Conservation (phyloP, 1,140 invertebrate genomes). For the Sitobion miscanthi region DNA sequence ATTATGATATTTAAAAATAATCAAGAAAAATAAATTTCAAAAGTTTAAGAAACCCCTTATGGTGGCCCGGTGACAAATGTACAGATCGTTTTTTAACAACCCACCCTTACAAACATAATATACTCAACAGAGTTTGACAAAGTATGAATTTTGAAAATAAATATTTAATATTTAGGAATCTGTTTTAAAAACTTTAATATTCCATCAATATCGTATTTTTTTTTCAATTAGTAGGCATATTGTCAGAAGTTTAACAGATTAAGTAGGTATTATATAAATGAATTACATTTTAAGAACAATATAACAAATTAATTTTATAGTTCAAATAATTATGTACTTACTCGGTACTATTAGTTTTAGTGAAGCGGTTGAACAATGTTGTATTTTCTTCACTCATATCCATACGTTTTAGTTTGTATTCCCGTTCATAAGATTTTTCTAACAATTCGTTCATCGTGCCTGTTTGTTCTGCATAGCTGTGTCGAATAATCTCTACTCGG, state of each 20-base stretch:
- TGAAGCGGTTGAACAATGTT: conserved; percentile 27
- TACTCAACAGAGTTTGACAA: too few species aligned
- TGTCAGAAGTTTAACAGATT: background rate
- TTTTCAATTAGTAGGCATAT: background rate
- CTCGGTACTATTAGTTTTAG: conserved; percentile 29
- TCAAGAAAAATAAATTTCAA: too few species aligned
- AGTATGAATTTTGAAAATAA: too few species aligned
- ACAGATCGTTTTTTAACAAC: too few species aligned
- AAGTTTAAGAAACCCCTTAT: too few species aligned
- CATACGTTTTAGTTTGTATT: conserved; percentile 66
- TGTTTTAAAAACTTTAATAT: background rate
- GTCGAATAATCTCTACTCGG: conserved; percentile 88
- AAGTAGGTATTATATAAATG: background rate
- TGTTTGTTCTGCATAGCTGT: background rate
- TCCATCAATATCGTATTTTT: background rate
- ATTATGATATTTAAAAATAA: too few species aligned
- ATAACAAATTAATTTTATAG: background rate
- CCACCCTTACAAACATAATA: too few species aligned
- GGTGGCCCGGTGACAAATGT: too few species aligned
- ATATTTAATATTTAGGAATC: background rate
- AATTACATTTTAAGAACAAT: background rate
- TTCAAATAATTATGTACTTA: background rate
- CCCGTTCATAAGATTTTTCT: conserved; percentile 82
- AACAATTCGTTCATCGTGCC: conserved; percentile 71
- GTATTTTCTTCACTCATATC: conserved; percentile 46